Evolutionary conservation across 1,140 invertebrate species (phyloP), one percentile per base, ranked within the genome.

Genomic region (silkworm (Bombyx mori)): DNA sequence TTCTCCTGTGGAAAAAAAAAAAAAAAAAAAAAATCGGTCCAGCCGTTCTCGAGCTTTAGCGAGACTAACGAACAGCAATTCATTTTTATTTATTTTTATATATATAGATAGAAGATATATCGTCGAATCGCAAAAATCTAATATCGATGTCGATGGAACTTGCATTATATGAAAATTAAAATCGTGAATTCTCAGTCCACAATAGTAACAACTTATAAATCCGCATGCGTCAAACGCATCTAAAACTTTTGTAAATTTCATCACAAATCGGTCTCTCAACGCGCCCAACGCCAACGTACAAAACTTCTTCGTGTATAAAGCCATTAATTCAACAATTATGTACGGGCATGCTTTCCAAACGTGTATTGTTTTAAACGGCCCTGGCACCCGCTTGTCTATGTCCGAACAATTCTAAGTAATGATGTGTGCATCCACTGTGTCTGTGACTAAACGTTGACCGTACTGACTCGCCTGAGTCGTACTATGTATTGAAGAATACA

Each of bases 381-480:
- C 44, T 48, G 61, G 57, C 54, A 44, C 61, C 61, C 50, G 53
- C 42, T 42, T 56, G 57, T 63, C 61, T 63, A 56, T 54, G 53
- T n/a, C 43, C 35, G 53, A 54, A 44, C 53, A 35, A 54, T 54
- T 54, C 53, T 44, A 22, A 35, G 26, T 35, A 35, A 35, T 2
- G 26, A 35, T 54, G 22, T 44, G 50, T 10, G 26, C 26, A 51
- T 22, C 10, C 43, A 44, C 43, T 44, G 44, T 43, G 53, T 9
- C 43, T 44, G 53, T 54, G 53, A 54, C 53, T 53, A 53, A 53
- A 42, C 35, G 42, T 22, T 42, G 42, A 12, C 26, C 53, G 8
- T 54, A 54, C 45, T 35, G 26, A 35, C 26, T 35, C 26, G 26
- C 26, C 26, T 3, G 26, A 35, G 26, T 35, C 26, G 26, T 2